Evolutionary conservation across 1,140 invertebrate genomes (phyloP).

Genomic region (Microplitis mediator): DNA sequence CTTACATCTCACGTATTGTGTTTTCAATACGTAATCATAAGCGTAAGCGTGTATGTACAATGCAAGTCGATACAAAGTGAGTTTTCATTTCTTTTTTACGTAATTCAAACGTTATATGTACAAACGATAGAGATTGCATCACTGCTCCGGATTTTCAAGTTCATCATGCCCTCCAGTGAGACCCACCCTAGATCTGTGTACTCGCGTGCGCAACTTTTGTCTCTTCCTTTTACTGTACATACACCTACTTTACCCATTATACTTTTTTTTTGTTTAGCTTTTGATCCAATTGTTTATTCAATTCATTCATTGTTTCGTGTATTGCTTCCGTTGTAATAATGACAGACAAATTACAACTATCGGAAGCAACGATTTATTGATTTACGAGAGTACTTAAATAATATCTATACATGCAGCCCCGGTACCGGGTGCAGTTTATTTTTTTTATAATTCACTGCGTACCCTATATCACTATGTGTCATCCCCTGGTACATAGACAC

Average conservation of each 20-base stretch:
- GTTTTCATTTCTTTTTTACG: neutral
- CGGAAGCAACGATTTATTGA: constrained; percentile 14
- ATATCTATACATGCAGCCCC: neutral
- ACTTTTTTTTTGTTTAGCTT: neutral
- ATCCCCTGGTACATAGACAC: too few relatives aligned
- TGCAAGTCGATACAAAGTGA: neutral
- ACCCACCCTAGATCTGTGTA: constrained; percentile 10
- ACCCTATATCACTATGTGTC: neutral
- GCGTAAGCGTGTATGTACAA: neutral
- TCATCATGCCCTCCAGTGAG: neutral
- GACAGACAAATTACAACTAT: neutral
- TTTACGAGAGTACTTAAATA: neutral
- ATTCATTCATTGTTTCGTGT: neutral
- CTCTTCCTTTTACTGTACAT: neutral
- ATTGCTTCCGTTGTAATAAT: neutral
- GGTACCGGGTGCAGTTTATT: neutral
- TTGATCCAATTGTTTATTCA: neutral
- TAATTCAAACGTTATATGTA: neutral
- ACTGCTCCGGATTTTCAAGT: constrained; percentile 8
- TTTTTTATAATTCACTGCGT: neutral
- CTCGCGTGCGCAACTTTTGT: constrained; percentile 2
- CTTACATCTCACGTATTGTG: neutral
- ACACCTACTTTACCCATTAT: neutral
- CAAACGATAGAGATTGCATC: constrained; percentile 9
- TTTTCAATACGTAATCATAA: neutral